Percentiles rank a stretch among this genome's conserved stretches.
Conservation (phyloP, 2,113 vertebrate genomes). For the Gallinago jamesoni region DNA sequence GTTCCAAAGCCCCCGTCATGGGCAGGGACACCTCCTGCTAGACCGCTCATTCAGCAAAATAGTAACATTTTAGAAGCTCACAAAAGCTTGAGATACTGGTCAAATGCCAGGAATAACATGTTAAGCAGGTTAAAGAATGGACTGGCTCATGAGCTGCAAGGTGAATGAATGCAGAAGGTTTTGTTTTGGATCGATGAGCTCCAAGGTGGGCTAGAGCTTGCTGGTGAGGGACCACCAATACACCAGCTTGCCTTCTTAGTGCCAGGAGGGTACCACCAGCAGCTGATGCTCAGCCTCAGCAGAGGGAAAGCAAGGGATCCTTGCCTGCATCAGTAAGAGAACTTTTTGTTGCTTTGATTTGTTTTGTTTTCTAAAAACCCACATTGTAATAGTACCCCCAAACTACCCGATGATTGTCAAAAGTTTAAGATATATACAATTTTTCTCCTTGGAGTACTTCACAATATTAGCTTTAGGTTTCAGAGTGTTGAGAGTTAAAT, state of each 20-base stretch:
- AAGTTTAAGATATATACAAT: background rate
- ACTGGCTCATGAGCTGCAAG: background rate
- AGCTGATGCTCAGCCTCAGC: background rate
- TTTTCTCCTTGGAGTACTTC: slow-evolving; percentile 35
- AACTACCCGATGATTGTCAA: background rate
- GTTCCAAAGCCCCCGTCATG: no score
- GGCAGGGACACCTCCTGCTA: no score
- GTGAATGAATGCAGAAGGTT: background rate
- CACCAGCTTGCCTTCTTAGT: background rate
- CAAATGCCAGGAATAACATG: background rate
- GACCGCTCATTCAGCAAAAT: background rate
- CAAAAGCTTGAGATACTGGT: background rate
- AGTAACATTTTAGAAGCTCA: background rate
- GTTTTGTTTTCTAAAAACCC: background rate
- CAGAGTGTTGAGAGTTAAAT: slow-evolving; percentile 47
- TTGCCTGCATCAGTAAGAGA: background rate
- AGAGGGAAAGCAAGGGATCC: background rate
- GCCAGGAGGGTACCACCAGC: background rate
- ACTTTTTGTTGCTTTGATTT: background rate
- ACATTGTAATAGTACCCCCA: background rate
- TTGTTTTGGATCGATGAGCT: background rate
- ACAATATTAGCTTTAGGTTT: slow-evolving; percentile 45
- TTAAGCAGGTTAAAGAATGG: background rate
- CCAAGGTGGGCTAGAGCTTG: background rate
- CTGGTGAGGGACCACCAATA: background rate